These are phyloP conservation scores for Uropsilus gracilis DNA, from an alignment of 2,113 vertebrate genomes.

Conservation along the genomic window DNA sequence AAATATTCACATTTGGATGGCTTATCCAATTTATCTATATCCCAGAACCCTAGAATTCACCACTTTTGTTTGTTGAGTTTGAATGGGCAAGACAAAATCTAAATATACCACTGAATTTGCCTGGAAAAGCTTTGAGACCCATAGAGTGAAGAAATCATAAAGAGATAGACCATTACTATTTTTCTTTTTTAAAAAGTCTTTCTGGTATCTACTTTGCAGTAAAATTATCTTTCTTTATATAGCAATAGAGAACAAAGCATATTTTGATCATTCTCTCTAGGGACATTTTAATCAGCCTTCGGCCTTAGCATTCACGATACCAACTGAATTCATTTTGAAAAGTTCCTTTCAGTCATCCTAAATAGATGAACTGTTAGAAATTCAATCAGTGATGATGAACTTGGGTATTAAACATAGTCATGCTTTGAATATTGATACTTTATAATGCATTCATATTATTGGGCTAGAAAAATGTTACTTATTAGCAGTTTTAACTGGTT, in stretches of 20 bases:
- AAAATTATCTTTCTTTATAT: conserved; percentile 54
- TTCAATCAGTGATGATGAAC: conserved; percentile 57
- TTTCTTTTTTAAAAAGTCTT: conserved; percentile 34
- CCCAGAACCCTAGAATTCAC: background rate
- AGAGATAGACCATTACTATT: background rate
- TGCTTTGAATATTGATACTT: conserved; percentile 58
- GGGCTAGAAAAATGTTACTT: conserved; percentile 14
- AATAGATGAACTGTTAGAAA: conserved; percentile 70
- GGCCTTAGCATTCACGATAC: conserved; percentile 20
- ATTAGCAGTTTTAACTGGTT: background rate
- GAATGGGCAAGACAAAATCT: background rate
- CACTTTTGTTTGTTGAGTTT: background rate
- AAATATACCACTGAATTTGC: conserved; percentile 20
- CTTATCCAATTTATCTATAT: background rate
- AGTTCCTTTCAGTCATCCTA: conserved; percentile 49
- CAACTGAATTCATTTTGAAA: conserved; percentile 53
- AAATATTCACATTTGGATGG: conserved; percentile 4
- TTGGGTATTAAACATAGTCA: conserved; percentile 38
- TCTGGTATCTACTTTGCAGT: background rate
- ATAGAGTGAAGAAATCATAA: background rate
- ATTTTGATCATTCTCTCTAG: background rate
- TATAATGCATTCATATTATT: conserved; percentile 1
- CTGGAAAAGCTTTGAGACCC: background rate
- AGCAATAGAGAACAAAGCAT: conserved; percentile 7
- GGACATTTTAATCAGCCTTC: conserved; percentile 48